Evolutionary conservation across 2,113 vertebrate species (phyloP).

Genomic region (Nerophis ophidion): DNA sequence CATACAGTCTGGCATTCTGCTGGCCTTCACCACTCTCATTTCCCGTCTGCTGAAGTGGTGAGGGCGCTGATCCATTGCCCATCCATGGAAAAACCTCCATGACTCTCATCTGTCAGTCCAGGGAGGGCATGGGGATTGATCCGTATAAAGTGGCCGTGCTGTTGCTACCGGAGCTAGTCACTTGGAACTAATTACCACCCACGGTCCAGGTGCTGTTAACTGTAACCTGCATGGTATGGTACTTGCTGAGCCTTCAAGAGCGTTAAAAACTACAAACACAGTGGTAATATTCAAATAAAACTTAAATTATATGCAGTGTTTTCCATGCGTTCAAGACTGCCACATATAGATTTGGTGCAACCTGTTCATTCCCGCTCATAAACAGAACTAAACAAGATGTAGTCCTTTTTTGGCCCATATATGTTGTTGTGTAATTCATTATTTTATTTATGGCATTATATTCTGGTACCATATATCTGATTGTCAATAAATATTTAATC

Average conservation of each 20-base stretch:
- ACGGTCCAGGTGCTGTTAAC: constrained; percentile 17
- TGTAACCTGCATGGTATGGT: neutral
- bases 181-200: constrained; percentile 39
- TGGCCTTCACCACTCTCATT: constrained; percentile 45
- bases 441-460: no score
- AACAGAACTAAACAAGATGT: no score
- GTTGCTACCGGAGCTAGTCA: constrained; percentile 30
- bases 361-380: no score
- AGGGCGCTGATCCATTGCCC: constrained; percentile 42
- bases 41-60: constrained; percentile 36
- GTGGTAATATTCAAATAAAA: no score
- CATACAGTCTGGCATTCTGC: constrained; percentile 8
- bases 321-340: no score
- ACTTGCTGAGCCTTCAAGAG: constrained; percentile 2
- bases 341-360: no score
- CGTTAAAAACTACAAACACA: neutral
- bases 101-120: constrained; percentile 40
- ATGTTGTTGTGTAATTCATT: no score
- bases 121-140: constrained; percentile 46
- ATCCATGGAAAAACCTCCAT: constrained; percentile 33
- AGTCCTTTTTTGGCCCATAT: no score
- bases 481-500: no score
- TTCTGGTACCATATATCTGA: no score
- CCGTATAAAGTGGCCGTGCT: constrained; percentile 37
- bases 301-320: no score